phyloP scores from a whole-genome alignment of 92 coral and sea anemone genomes.

The Parazoanthus swiftii region DNA sequence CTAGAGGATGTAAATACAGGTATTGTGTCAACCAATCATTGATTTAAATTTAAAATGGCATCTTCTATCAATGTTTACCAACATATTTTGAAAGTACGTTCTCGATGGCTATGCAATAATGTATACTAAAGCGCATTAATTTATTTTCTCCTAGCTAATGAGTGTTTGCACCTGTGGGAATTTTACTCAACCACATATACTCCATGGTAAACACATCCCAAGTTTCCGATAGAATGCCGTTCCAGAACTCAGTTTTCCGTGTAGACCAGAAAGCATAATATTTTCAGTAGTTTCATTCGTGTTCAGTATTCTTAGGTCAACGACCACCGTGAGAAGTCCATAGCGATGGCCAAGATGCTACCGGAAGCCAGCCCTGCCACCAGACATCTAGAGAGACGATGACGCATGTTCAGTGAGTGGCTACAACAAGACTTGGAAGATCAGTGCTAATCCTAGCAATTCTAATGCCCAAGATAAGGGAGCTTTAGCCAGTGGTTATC shows the following conservation, averaged over 20 bases:
- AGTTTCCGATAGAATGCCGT: background rate
- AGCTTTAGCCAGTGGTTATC: no score
- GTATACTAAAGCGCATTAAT: background rate
- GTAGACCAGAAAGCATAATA: background rate
- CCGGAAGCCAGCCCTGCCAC: conserved; percentile 98
- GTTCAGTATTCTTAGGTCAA: conserved; percentile 21
- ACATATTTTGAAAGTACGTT: background rate
- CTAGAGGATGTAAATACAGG: background rate
- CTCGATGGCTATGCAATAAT: background rate
- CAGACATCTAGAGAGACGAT: conserved; percentile 69
- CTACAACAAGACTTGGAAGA: no score
- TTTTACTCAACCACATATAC: background rate
- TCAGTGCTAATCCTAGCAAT: background rate
- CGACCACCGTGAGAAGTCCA: conserved; percentile 90
- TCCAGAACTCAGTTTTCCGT: background rate
- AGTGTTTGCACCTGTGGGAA: background rate
- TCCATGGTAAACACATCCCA: background rate
- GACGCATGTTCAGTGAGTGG: background rate
- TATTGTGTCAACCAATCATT: background rate
- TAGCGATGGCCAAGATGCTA: conserved; percentile 89
- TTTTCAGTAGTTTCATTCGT: background rate
- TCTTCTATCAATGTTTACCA: background rate
- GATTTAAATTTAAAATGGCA: background rate
- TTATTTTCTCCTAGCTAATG: conserved; percentile 1
- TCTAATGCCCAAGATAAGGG: no score